These are phyloP conservation scores for Cephus cinctus DNA, from an alignment of 1,140 invertebrate species.

Conservation along the genomic window DNA sequence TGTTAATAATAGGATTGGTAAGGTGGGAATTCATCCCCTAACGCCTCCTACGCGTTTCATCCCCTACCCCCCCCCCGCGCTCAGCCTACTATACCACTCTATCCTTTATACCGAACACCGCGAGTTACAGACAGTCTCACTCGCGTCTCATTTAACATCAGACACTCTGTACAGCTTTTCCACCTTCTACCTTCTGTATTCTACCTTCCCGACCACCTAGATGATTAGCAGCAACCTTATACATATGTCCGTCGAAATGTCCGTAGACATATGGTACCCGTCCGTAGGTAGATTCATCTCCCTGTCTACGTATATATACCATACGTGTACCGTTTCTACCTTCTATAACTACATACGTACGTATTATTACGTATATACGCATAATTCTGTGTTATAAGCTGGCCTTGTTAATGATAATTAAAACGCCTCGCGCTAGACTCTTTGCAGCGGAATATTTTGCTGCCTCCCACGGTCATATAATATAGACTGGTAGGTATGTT, in stretches of 20 bases:
- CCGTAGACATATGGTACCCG: conserved; percentile 18
- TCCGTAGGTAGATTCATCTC: conserved; percentile 1
- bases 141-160: conserved; percentile 41
- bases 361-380: conserved; percentile 53
- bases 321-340: conserved; percentile 7
- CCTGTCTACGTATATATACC: background rate
- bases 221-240: background rate
- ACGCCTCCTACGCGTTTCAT: conserved; percentile 20
- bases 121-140: conserved; percentile 9
- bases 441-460: conserved; percentile 47
- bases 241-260: conserved; percentile 22
- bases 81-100: conserved; percentile 13
- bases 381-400: conserved; percentile 54
- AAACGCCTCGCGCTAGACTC: conserved; percentile 48
- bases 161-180: conserved; percentile 31
- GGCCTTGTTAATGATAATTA: conserved; percentile 56
- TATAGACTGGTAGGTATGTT: too few relatives aligned
- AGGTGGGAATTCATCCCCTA: conserved; percentile 53
- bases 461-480: too few relatives aligned
- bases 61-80: conserved; percentile 15
- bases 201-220: conserved; percentile 5
- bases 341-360: conserved; percentile 26
- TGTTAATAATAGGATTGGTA: conserved; percentile 59
- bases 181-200: conserved; percentile 26
- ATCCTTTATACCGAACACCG: conserved; percentile 12